Evolutionary conservation across 2,797 vertebrate species (phyloP), one percentile per base, ranked within the genome.

Genomic region (Xerus rutilus): DNA sequence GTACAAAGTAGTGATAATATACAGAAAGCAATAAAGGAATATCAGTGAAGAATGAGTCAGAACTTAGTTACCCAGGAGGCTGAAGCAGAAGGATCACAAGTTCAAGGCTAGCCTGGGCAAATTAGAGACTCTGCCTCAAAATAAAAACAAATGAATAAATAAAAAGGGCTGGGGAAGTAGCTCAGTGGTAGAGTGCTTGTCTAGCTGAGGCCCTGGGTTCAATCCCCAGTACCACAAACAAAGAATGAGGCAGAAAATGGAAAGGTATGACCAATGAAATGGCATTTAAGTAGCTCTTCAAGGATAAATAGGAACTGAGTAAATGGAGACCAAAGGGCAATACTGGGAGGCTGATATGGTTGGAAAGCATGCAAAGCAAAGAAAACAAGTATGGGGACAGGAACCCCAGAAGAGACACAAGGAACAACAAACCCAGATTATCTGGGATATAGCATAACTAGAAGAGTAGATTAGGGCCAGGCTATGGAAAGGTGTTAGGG

Each of bases 11-110:
- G 70, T 54, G 83, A 78, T 52, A 45, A 69, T 45, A 79, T 28
- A 95, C 85, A n/a, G 45, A 79, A 73, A 91, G 35, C n/a, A 21
- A 91, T 62, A 81, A 91, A 96, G 65, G n/a, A 93, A 88, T 47
- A 54, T 43, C 81, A 95, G 45, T 96, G 32, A 91, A 72, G 64
- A 54, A 20, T 1, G 8, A 74, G 7, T 43, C 21, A 74, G 25
- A 45, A 74, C 65, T 13, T 32, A 67, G 32, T n/a, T 67, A 67
- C 32, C n/a, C 17, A 21, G 15, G 14, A 67, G 32, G 65, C 65
- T 67, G 65, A n/a, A 15, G 32, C 32, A 67, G 32, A 17, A n/a
- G 32, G 65, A 17, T 67, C 32, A n/a, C 65, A 67, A 67, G 32
- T 67, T n/a, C 15, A n/a, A 67, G 65, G 32, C 15, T 32, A 67